phyloP scores from a whole-genome alignment of 2,888 invertebrate genomes.

The Seira ritae region DNA sequence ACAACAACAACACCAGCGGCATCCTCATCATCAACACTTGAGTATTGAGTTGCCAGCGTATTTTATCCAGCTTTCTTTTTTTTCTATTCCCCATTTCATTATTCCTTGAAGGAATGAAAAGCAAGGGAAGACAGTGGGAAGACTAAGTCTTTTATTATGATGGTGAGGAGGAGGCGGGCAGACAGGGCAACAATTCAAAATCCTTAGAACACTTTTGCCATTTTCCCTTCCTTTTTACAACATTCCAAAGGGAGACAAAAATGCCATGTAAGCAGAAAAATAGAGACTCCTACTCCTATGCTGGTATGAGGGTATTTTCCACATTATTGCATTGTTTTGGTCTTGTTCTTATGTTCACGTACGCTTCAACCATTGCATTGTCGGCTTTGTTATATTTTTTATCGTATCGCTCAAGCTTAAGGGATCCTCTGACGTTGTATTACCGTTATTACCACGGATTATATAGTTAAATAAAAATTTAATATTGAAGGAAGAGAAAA shows the following conservation, averaged over 20 bases:
- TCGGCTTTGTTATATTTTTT: neutral
- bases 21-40: constrained; percentile 25
- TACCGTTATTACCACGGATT: constrained; percentile 21
- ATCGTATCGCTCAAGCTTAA: neutral
- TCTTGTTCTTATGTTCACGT: neutral
- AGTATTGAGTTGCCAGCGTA: neutral
- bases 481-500: neutral
- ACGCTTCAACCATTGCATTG: neutral
- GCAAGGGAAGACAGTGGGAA: constrained; percentile 1
- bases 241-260: neutral
- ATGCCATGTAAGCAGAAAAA: constrained; percentile 25
- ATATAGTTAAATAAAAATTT: constrained; percentile 43
- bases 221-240: neutral
- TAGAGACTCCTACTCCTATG: neutral
- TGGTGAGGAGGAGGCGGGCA: constrained; percentile 53
- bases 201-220: constrained; percentile 15
- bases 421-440: constrained; percentile 50
- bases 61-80: neutral
- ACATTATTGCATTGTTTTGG: constrained; percentile 8
- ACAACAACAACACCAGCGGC: neutral
- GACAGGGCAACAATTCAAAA: constrained; percentile 58
- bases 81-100: constrained; percentile 39
- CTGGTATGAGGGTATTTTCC: neutral
- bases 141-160: constrained; percentile 39
- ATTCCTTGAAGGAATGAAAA: constrained; percentile 38